Percentiles rank a stretch among this genome's conserved stretches.
Evolutionary conservation across 2,113 vertebrate genomes (phyloP).

Genomic region (Stigmatopora argus): DNA sequence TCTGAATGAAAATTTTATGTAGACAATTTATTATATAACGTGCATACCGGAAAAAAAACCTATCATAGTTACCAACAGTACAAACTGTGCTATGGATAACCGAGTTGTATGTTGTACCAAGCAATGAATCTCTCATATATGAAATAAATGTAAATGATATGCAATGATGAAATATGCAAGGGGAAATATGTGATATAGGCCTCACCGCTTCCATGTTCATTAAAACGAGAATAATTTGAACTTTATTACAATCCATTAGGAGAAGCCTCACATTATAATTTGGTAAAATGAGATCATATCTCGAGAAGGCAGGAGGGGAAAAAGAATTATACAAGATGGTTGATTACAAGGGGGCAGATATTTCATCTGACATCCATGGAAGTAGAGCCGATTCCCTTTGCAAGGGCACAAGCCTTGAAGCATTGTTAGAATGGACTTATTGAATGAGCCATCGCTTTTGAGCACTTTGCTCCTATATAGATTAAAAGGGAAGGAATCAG

Average conservation of each 20-base stretch:
- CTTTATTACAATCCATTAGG: conserved; percentile 43
- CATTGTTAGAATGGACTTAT: conserved; percentile 62
- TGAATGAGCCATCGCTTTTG: conserved; percentile 57
- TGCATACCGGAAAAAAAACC: neutral
- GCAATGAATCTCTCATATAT: conserved; percentile 8
- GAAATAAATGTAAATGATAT: conserved; percentile 15
- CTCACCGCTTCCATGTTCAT: conserved; percentile 17
- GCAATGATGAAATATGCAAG: conserved; percentile 18
- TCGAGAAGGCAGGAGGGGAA: conserved; percentile 11
- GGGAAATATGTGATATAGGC: conserved; percentile 21
- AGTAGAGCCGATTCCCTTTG: conserved; percentile 42
- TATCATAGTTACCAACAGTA: neutral
- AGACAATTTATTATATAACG: neutral
- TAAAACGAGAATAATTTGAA: conserved; percentile 39
- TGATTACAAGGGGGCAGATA: conserved; percentile 42
- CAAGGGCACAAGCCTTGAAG: conserved; percentile 37
- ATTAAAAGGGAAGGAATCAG: conserved; percentile 56
- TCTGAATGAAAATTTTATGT: neutral
- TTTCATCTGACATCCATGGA: conserved; percentile 39
- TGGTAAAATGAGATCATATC: conserved; percentile 47
- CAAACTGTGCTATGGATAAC: neutral
- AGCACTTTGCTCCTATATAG: conserved; percentile 61
- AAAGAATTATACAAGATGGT: conserved; percentile 3
- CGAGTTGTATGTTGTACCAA: neutral
- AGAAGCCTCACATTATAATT: conserved; percentile 34